Base-by-base conservation (phyloP, 2,797 vertebrate genomes). In the Craterocephalus amniculus region DNA sequence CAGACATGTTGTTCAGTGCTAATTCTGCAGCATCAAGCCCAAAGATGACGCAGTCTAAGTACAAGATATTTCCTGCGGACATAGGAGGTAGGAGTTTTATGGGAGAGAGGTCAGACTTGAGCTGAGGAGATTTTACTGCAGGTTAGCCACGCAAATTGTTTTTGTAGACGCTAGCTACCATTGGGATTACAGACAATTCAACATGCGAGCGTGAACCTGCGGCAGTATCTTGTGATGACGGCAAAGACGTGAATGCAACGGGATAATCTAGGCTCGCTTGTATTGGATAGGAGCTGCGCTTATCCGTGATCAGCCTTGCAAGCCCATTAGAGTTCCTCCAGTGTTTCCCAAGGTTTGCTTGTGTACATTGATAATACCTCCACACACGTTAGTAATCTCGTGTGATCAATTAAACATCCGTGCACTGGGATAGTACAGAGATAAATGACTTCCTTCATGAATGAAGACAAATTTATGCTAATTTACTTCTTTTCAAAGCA, bases 221-320 rank as follows among this genome's bases (percentile, higher is more conserved):
- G 63, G 81, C 85, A 38, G 74, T 84, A 91, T 87, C 79, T 63
- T 67, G 72, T 49, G 79, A 87, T 80, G 88, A 87, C 80, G 84
- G 72, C 83, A 89, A 67, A 82, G 81, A 49, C 69, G 75, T 58
- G 63, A 86, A 79, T 86, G 74, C 70, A 74, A 59, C 56, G n/a
- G 73, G 85, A 82, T 93, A 86, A 94, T 91, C 87, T 71, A 40
- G 12, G 70, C 49, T 79, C 68, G 87, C 67, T 84, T 90, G 76
- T 71, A 16, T 74, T 86, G 81, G 72, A 80, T 68, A 79, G 81
- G 22, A 43, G 57, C 78, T 65, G 67, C 55, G 36, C 52, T 81
- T 79, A 89, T 86, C 86, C 76, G 57, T 2, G 65, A 86, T 89
- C 72, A 87, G 74, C 75, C 68, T 32, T 27, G 48, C 75, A 84